These are phyloP conservation scores for Tychaedon coryphoeus DNA, from an alignment of 2,113 vertebrate species.

Conservation along the genomic window DNA sequence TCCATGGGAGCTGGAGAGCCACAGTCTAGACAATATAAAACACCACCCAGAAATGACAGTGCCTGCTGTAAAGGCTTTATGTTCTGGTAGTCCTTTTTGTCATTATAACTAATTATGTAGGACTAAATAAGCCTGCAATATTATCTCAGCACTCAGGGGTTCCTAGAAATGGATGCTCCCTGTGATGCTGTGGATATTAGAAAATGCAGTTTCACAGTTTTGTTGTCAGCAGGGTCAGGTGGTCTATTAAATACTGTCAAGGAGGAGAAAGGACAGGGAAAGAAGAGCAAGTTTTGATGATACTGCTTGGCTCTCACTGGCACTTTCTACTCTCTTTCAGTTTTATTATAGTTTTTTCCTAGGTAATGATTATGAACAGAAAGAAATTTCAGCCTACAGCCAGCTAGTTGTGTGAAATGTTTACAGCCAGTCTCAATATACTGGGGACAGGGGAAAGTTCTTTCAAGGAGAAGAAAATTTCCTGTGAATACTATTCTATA, in stretches of 20 bases:
- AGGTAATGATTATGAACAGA: not conserved
- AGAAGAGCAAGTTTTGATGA: not conserved
- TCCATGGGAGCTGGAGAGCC: not conserved
- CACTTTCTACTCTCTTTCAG: not conserved
- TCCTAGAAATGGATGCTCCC: constrained; percentile 52
- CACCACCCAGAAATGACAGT: constrained; percentile 9
- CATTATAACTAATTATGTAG: constrained; percentile 56
- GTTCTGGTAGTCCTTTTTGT: constrained; percentile 44
- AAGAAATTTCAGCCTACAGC: not conserved
- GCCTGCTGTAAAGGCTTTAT: constrained; percentile 45
- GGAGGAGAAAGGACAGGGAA: not conserved
- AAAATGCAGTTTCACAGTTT: constrained; percentile 40
- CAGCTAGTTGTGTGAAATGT: not conserved
- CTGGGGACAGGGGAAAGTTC: rapidly evolving
- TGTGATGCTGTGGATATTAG: constrained; percentile 45
- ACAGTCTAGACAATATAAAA: constrained; percentile 43
- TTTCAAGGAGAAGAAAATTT: not conserved
- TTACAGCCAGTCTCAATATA: not conserved
- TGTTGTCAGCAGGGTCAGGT: constrained; percentile 19
- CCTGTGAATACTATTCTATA: not conserved
- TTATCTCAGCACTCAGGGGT: constrained; percentile 48
- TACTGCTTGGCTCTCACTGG: not conserved
- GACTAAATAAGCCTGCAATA: constrained; percentile 30
- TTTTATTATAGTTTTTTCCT: not conserved
- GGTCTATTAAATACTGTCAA: constrained; percentile 28